These are phyloP conservation scores for Brachystomella parvula DNA, from an alignment of 1,140 invertebrate species.

Conservation along the genomic window DNA sequence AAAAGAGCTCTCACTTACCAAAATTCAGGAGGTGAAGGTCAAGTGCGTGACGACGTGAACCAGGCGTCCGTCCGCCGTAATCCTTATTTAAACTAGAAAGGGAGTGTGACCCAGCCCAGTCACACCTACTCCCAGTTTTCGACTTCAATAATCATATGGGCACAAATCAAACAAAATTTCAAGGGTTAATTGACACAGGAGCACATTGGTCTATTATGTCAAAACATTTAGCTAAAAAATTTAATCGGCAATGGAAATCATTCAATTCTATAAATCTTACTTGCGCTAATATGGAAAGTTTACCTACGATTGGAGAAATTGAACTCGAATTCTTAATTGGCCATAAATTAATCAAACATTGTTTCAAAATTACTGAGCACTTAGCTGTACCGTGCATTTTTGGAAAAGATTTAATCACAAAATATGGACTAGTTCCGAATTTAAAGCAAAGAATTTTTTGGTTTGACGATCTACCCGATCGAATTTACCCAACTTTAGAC, in stretches of 20 bases:
- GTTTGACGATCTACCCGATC: not conserved
- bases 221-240: too few relatives aligned
- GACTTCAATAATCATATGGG: not conserved
- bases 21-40: too few relatives aligned
- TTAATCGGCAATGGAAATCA: not conserved
- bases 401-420: conserved; percentile 12
- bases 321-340: too few relatives aligned
- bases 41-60: too few relatives aligned
- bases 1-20: too few relatives aligned
- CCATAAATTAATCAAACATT: too few relatives aligned
- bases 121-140: too few relatives aligned
- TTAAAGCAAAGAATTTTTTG: conserved; percentile 5
- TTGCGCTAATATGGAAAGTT: not conserved
- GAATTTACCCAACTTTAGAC: not conserved
- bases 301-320: too few relatives aligned
- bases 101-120: too few relatives aligned
- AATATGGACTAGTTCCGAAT: conserved; percentile 5
- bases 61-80: too few relatives aligned
- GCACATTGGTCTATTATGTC: not conserved
- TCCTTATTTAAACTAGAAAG: not conserved
- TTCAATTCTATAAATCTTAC: not conserved
- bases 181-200: not conserved
- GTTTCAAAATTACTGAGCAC: too few relatives aligned
- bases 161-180: not conserved
- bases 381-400: conserved; percentile 4